Base-by-base conservation (phyloP, 2,797 vertebrate species). In the Xenopus petersii region DNA sequence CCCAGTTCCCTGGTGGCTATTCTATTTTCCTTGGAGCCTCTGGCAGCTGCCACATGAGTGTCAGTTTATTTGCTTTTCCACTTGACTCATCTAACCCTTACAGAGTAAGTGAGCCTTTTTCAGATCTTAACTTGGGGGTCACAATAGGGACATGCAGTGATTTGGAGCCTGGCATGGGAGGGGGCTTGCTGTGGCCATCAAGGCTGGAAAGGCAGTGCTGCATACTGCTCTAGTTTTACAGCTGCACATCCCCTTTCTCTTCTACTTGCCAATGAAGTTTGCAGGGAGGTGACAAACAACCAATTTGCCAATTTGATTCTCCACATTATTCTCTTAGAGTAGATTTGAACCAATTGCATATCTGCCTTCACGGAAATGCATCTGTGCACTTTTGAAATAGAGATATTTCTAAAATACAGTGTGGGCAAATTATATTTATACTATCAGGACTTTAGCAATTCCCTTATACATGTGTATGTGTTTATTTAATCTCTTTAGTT, bases 231-330 rank as follows among this genome's bases (percentile, higher is more conserved):
- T 56, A 12, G 56, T 13, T 61, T 36, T 17, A 47, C 49, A 48
- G 24, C 64, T 73, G 73, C 65, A 36, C 26, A 30, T 58, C 63
- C 49, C 49, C 66, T 67, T 67, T 15, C 47, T 51, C 9, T 54
- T 46, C 54, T 24, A 5, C 1, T 64, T 26, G 75, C 15, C 70
- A 68, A 21, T 47, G 63, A 69, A 77, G 70, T 73, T 77, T 68
- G 26, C 49, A 73, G 70, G 67, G 59, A 70, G 16, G 59, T 68
- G 36, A 69, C 26, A n/a, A 58, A 69, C 26, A n/a, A 58, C 5
- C 36, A 77, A 77, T 46, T 77, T 77, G 70, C 59, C 70, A 69
- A 36, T 63, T 68, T 64, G 48, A 63, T 78, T 64, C 64, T 47
- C 12, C 36, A 63, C 75, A 73, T 78, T 78, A 73, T 73, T 73